These are phyloP conservation scores for Biston stratarius DNA, from an alignment of 2,888 invertebrate genomes.

Conservation along the genomic window DNA sequence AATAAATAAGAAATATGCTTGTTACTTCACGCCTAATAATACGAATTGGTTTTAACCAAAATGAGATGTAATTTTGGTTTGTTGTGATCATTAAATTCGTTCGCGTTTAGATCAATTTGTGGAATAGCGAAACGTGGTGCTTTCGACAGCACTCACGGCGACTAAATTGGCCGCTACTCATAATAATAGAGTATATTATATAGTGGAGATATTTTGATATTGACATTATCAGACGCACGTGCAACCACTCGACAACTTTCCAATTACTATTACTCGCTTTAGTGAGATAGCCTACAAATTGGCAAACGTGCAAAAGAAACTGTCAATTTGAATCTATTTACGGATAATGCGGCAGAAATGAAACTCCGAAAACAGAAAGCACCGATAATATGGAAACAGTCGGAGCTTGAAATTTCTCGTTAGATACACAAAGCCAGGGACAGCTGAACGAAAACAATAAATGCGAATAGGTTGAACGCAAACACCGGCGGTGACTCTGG, in stretches of 20 bases:
- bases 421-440: slow-evolving; percentile 54
- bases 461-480: slow-evolving; percentile 42
- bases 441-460: slow-evolving; percentile 48
- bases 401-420: slow-evolving; percentile 59
- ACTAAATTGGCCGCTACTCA: slow-evolving; percentile 18
- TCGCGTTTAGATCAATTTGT: slow-evolving; percentile 23
- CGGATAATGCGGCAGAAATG: slow-evolving; percentile 43
- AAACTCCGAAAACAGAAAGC: slow-evolving; percentile 60
- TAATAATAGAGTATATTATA: slow-evolving; percentile 20
- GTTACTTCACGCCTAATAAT: slow-evolving; percentile 42
- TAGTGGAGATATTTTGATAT: slow-evolving; percentile 20
- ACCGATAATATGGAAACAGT: slow-evolving; percentile 49
- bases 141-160: slow-evolving; percentile 11
- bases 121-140: slow-evolving; percentile 15
- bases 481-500: slow-evolving; percentile 42
- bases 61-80: slow-evolving; percentile 31
- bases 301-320: slow-evolving; percentile 42
- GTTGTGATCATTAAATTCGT: slow-evolving; percentile 22
- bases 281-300: slow-evolving; percentile 27
- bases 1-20: slow-evolving; percentile 40
- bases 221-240: slow-evolving; percentile 28
- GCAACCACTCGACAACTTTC: slow-evolving; percentile 34
- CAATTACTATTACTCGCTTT: slow-evolving; percentile 27
- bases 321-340: slow-evolving; percentile 42
- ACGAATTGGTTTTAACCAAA: slow-evolving; percentile 25